These are phyloP conservation scores for Hyla sarda DNA, from an alignment of 2,113 vertebrate genomes.

Conservation along the genomic window DNA sequence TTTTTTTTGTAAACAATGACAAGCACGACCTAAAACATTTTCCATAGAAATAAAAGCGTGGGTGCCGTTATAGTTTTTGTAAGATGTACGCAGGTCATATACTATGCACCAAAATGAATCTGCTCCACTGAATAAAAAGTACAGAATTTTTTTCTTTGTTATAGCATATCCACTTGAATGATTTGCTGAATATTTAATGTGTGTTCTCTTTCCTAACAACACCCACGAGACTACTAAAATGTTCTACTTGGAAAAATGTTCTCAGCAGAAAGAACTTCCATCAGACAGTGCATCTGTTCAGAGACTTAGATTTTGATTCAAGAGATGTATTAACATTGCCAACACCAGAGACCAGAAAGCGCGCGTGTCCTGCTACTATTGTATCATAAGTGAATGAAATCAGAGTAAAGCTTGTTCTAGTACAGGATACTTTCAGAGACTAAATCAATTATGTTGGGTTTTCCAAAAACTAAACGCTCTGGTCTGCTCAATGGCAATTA, in stretches of 20 bases:
- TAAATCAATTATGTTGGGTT: neutral
- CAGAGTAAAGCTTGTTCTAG: neutral
- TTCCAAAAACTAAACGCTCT: neutral
- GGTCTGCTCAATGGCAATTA: too few species aligned
- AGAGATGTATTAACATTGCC: slow-evolving; percentile 41
- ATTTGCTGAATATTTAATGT: slow-evolving; percentile 59
- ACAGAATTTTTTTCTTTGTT: slow-evolving; percentile 38
- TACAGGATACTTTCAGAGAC: neutral
- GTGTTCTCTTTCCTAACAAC: slow-evolving; percentile 57
- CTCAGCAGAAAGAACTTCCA: slow-evolving; percentile 53
- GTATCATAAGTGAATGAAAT: neutral
- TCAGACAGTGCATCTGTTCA: slow-evolving; percentile 54
- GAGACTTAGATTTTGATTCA: slow-evolving; percentile 39
- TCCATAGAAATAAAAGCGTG: neutral
- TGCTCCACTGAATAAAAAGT: slow-evolving; percentile 33
- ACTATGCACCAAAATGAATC: neutral
- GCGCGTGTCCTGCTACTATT: neutral
- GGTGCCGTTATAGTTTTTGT: neutral
- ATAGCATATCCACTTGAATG: slow-evolving; percentile 56
- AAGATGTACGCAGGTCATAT: neutral
- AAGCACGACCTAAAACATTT: neutral
- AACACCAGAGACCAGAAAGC: slow-evolving; percentile 3
- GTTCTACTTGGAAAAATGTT: slow-evolving; percentile 58
- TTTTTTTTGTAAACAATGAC: neutral
- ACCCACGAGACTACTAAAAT: slow-evolving; percentile 58